Evolutionary conservation across 2,888 invertebrate genomes (phyloP).

Genomic region (Aleiodes alternator): DNA sequence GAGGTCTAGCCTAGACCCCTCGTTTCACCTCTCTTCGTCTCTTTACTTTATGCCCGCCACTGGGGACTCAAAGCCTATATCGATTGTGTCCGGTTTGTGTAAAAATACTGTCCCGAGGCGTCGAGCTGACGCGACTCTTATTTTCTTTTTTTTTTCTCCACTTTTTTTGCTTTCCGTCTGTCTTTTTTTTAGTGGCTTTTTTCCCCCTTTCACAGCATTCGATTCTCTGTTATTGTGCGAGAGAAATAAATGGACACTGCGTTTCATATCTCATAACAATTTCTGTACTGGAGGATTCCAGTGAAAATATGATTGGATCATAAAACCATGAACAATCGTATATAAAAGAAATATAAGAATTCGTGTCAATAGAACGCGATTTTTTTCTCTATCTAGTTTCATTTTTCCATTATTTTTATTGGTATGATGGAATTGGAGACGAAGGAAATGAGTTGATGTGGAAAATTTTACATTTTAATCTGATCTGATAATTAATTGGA

Average conservation of each 20-base stretch:
- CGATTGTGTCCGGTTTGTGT: constrained; percentile 22
- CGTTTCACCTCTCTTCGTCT: not conserved
- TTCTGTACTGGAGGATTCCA: constrained; percentile 6
- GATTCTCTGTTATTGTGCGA: constrained; percentile 24
- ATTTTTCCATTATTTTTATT: not conserved
- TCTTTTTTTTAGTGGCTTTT: constrained; percentile 5
- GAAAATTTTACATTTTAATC: too few relatives aligned
- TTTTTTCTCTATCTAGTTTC: not conserved
- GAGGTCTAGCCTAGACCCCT: constrained; percentile 32
- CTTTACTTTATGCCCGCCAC: not conserved
- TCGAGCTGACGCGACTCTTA: constrained; percentile 47
- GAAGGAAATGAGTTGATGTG: too few relatives aligned
- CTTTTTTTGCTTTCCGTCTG: constrained; percentile 7
- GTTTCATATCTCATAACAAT: constrained; percentile 13
- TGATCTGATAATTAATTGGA: too few relatives aligned
- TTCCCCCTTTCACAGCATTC: constrained; percentile 5
- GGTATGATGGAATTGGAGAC: too few relatives aligned
- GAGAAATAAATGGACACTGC: constrained; percentile 25
- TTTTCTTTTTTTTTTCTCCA: constrained; percentile 37
- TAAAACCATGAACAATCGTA: constrained; percentile 17
- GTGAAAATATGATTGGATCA: constrained; percentile 22
- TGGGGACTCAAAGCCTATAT: constrained; percentile 19
- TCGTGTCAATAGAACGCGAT: not conserved
- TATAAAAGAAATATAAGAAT: not conserved
- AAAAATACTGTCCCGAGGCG: constrained; percentile 44